Percentiles rank a stretch among this genome's conserved stretches.
These are phyloP conservation scores for Heteromormyrus szaboi DNA, from an alignment of 2,797 vertebrate species.

Conservation along the genomic window DNA sequence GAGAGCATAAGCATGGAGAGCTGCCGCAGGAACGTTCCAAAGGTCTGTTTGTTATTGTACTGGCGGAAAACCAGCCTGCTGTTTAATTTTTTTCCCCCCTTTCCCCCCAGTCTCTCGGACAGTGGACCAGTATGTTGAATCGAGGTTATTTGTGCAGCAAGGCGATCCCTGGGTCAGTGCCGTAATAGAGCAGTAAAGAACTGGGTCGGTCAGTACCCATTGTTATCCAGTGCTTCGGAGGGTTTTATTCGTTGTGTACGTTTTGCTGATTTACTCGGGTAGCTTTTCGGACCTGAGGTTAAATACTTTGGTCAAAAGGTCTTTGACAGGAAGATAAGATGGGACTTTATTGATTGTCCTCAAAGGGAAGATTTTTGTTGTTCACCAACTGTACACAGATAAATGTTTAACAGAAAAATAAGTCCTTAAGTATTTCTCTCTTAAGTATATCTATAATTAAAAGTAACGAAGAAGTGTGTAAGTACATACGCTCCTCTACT, in stretches of 20 bases:
- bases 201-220: not conserved
- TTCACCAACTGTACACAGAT: not conserved
- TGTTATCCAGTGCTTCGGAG: not conserved
- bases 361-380: not conserved
- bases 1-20: not conserved
- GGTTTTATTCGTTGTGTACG: not conserved
- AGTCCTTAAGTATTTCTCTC: not conserved
- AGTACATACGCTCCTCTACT: not conserved
- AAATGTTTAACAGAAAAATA: not conserved
- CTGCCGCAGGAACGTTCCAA: not conserved
- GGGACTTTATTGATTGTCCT: not conserved
- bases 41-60: not conserved
- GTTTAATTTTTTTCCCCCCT: not conserved
- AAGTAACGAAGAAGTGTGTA: not conserved
- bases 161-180: not conserved
- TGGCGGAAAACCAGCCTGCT: not conserved
- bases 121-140: not conserved
- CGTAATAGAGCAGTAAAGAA: not conserved
- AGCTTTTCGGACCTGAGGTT: not conserved
- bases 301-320: not conserved
- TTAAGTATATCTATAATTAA: not conserved
- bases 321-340: not conserved
- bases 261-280: not conserved
- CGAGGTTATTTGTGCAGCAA: not conserved
- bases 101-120: not conserved